Evolutionary conservation across 2,797 vertebrate species (phyloP).

Genomic region (Hippopotamyrus pictus): DNA sequence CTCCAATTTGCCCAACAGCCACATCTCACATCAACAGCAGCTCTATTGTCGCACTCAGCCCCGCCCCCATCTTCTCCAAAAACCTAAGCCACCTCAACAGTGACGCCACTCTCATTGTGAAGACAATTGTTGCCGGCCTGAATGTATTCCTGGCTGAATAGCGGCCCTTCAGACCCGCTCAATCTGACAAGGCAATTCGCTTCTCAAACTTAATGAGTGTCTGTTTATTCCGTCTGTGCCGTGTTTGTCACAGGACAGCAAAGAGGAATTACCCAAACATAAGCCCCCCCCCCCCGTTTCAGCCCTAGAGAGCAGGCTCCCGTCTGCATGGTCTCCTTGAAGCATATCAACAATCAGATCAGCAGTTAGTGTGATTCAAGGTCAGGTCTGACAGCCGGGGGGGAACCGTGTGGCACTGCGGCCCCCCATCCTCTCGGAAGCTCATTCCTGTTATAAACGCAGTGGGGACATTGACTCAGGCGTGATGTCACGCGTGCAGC

Average conservation of each 20-base stretch:
- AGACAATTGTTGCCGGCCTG: not conserved
- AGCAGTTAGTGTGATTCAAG: slow-evolving; percentile 14
- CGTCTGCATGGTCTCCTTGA: not conserved
- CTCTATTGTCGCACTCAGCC: not conserved
- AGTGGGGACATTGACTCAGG: not conserved
- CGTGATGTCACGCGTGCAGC: not conserved
- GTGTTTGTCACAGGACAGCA: not conserved
- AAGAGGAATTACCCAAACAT: slow-evolving; percentile 7
- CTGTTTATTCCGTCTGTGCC: not conserved
- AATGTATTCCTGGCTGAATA: not conserved
- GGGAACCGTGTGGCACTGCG: too few species aligned
- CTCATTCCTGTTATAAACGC: not conserved
- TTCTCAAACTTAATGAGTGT: not conserved
- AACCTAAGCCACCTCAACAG: not conserved
- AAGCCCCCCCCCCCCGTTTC: not conserved
- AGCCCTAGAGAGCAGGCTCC: not conserved
- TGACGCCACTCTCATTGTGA: not conserved
- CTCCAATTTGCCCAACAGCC: not conserved
- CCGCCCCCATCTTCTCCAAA: not conserved
- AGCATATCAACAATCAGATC: slow-evolving; percentile 7
- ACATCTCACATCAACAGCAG: not conserved
- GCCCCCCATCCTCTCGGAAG: not conserved
- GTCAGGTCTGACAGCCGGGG: not conserved
- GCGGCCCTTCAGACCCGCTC: not conserved
- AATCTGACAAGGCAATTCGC: not conserved